phyloP scores from a whole-genome alignment of 2,113 vertebrate genomes.

The Spilogale gracilis region DNA sequence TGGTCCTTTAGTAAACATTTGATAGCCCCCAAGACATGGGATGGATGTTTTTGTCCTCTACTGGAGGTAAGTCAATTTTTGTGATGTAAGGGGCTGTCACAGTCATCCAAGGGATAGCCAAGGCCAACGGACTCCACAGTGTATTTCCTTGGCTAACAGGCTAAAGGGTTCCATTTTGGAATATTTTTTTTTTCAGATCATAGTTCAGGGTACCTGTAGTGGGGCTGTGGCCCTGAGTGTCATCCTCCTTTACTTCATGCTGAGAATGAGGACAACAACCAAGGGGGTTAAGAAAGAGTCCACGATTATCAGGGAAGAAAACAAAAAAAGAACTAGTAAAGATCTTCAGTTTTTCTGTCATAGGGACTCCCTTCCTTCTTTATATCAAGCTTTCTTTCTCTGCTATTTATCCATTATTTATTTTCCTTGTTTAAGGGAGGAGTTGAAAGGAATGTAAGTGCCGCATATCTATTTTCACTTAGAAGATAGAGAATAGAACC shows the following conservation, averaged over 20 bases:
- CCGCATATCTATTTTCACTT: background rate
- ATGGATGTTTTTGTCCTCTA: background rate
- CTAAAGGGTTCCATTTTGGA: background rate
- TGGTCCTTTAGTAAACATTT: background rate
- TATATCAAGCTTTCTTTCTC: background rate
- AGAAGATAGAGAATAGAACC: background rate
- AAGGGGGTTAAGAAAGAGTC: background rate
- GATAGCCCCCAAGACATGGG: background rate
- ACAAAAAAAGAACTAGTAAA: constrained; percentile 7
- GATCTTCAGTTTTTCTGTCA: background rate
- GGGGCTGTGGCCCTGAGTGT: background rate
- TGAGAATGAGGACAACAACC: background rate
- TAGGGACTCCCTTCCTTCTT: background rate
- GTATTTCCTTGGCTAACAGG: background rate
- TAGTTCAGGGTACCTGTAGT: background rate
- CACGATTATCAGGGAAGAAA: background rate
- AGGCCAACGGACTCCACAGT: background rate
- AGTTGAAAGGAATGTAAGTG: background rate
- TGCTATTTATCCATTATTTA: background rate
- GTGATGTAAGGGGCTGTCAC: background rate
- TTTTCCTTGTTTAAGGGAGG: background rate
- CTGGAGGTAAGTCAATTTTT: background rate
- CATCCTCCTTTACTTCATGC: background rate
- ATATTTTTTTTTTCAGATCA: background rate
- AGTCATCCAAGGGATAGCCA: background rate